phyloP scores from a whole-genome alignment of 2,797 vertebrate species.

The Ataeniobius toweri region DNA sequence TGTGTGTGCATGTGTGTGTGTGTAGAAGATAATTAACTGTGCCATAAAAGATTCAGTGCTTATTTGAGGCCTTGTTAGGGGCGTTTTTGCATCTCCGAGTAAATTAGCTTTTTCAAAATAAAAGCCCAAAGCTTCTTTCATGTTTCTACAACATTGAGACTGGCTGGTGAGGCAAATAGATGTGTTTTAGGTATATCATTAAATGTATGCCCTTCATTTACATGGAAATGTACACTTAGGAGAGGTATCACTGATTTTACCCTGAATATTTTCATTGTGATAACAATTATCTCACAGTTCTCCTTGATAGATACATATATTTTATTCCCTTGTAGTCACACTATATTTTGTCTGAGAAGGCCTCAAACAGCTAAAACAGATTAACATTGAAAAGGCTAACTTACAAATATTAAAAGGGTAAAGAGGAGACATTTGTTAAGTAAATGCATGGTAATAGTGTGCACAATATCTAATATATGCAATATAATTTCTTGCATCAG shows the following conservation, averaged over 20 bases:
- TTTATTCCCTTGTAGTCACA: constrained; percentile 11
- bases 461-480: not conserved
- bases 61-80: not conserved
- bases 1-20: not conserved
- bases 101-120: not conserved
- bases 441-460: too few species aligned
- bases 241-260: constrained; percentile 1
- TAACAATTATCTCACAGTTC: not conserved
- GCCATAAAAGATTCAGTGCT: not conserved
- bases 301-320: constrained; percentile 19
- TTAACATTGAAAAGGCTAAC: constrained; percentile 32
- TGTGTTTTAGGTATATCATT: not conserved
- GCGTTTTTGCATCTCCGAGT: not conserved
- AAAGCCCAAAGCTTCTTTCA: constrained; percentile 1
- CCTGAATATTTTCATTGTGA: constrained; percentile 9
- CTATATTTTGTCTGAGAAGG: constrained; percentile 21
- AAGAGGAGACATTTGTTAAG: not conserved
- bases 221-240: not conserved
- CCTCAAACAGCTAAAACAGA: constrained; percentile 27
- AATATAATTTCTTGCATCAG: not conserved
- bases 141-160: not conserved
- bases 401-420: not conserved
- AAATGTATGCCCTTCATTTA: not conserved
- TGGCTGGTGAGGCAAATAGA: not conserved
- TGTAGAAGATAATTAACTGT: not conserved